Evolutionary conservation across 2,888 invertebrate genomes (phyloP).

Genomic region (Rugalucina vietnamica): DNA sequence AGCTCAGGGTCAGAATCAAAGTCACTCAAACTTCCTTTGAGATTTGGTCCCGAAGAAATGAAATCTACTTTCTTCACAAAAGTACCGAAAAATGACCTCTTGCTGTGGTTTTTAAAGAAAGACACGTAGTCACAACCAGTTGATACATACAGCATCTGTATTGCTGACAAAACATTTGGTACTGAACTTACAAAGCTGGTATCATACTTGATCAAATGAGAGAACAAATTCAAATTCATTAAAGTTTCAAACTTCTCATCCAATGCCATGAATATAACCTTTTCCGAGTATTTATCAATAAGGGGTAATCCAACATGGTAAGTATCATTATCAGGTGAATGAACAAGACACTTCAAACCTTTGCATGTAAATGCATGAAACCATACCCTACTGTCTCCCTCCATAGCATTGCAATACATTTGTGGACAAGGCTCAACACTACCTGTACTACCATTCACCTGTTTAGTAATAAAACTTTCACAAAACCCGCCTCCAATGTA

Average conservation of each 20-base stretch:
- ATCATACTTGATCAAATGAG: not conserved
- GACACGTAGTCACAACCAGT: slow-evolving; percentile 22
- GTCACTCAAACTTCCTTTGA: not conserved
- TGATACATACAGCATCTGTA: not conserved
- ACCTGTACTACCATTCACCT: not conserved
- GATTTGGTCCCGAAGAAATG: not conserved
- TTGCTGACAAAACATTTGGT: not conserved
- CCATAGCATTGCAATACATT: not conserved
- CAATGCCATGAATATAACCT: not conserved
- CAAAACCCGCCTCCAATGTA: not conserved
- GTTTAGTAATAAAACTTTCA: not conserved
- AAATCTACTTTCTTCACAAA: slow-evolving; percentile 8
- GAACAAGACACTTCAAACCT: not conserved
- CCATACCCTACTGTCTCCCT: slow-evolving; percentile 6
- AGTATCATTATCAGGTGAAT: slow-evolving; percentile 20
- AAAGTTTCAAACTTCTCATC: not conserved
- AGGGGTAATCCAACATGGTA: slow-evolving; percentile 18
- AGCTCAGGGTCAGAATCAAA: not conserved
- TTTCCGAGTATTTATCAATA: not conserved
- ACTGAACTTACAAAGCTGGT: not conserved
- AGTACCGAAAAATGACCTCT: not conserved
- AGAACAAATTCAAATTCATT: not conserved
- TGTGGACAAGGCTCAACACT: not conserved
- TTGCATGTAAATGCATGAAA: not conserved
- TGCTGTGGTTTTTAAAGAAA: slow-evolving; percentile 20